These are phyloP conservation scores for Gnathonemus longibarbis DNA, from an alignment of 2,113 vertebrate genomes.

Conservation along the genomic window DNA sequence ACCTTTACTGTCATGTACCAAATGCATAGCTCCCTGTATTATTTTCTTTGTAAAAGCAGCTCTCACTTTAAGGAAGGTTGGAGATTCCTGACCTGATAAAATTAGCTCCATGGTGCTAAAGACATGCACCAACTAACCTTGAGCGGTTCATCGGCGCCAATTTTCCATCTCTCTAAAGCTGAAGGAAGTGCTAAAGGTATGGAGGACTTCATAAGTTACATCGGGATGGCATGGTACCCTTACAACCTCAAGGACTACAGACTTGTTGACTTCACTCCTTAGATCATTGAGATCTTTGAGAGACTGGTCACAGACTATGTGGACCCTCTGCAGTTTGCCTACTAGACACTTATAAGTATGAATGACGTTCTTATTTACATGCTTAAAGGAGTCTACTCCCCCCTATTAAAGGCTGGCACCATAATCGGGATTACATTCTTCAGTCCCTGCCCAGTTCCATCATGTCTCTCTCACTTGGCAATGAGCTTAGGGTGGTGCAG, in stretches of 20 bases:
- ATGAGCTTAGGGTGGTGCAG: neutral
- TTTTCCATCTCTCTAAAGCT: neutral
- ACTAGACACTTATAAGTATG: neutral
- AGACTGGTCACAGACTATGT: neutral
- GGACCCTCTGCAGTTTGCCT: neutral
- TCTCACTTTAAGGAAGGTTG: neutral
- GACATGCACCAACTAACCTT: neutral
- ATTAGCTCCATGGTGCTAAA: neutral
- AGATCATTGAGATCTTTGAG: neutral
- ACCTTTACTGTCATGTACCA: neutral
- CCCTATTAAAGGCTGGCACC: neutral
- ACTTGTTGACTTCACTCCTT: neutral
- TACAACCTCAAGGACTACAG: neutral
- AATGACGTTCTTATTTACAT: neutral
- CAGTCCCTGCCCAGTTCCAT: neutral
- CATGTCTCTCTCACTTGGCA: neutral
- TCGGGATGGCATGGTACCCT: neutral
- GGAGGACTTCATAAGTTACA: neutral
- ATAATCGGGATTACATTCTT: neutral
- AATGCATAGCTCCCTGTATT: neutral
- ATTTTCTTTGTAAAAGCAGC: neutral
- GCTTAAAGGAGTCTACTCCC: neutral
- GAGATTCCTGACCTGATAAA: neutral
- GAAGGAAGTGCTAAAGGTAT: neutral
- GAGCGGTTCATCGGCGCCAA: neutral